A percentile compares a stretch with the other conserved stretches of the same genome.
phyloP scores from a whole-genome alignment of 1,140 invertebrate genomes.

The Drosophila takahashii region DNA sequence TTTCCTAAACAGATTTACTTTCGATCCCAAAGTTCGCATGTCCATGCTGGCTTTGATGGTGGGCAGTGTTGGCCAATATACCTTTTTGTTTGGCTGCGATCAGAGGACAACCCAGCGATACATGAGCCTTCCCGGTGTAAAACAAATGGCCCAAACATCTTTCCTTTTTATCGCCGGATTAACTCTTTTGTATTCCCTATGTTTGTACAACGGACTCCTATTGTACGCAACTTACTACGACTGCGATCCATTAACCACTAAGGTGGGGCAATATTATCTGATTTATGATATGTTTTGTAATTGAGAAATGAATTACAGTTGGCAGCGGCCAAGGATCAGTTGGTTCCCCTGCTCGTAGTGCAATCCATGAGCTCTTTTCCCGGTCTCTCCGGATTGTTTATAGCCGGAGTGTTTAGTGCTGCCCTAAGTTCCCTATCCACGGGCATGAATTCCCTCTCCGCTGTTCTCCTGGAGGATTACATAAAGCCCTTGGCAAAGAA shows the following conservation, averaged over 20 bases:
- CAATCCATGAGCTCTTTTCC: slow-evolving; percentile 90
- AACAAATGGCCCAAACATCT: slow-evolving; percentile 89
- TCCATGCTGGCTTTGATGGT: slow-evolving; percentile 90
- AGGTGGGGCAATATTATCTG: slow-evolving; percentile 44
- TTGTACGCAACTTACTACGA: slow-evolving; percentile 93
- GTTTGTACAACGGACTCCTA: slow-evolving; percentile 91
- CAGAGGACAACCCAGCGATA: slow-evolving; percentile 89
- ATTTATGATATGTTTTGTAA: too few species aligned
- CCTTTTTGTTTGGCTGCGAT: slow-evolving; percentile 89
- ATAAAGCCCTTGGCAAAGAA: slow-evolving; percentile 88
- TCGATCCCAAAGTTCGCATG: slow-evolving; percentile 89
- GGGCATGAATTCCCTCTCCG: slow-evolving; percentile 95
- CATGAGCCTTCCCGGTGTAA: slow-evolving; percentile 87
- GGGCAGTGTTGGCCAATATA: slow-evolving; percentile 89
- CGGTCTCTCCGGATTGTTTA: slow-evolving; percentile 92
- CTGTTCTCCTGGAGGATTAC: slow-evolving; percentile 94
- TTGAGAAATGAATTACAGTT: slow-evolving; percentile 65
- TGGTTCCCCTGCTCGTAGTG: slow-evolving; percentile 92
- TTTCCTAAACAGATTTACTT: slow-evolving; percentile 76
- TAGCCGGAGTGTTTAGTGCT: slow-evolving; percentile 94
- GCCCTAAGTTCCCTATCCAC: slow-evolving; percentile 96
- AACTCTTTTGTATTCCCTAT: slow-evolving; percentile 86
- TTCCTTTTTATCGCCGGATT: slow-evolving; percentile 89
- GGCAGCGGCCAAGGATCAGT: slow-evolving; percentile 90
- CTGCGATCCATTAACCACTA: slow-evolving; percentile 93